A percentile compares a stretch with the other conserved stretches of the same genome.
phyloP scores from a whole-genome alignment of 2,797 vertebrate species.

The Liparis tanakae region DNA sequence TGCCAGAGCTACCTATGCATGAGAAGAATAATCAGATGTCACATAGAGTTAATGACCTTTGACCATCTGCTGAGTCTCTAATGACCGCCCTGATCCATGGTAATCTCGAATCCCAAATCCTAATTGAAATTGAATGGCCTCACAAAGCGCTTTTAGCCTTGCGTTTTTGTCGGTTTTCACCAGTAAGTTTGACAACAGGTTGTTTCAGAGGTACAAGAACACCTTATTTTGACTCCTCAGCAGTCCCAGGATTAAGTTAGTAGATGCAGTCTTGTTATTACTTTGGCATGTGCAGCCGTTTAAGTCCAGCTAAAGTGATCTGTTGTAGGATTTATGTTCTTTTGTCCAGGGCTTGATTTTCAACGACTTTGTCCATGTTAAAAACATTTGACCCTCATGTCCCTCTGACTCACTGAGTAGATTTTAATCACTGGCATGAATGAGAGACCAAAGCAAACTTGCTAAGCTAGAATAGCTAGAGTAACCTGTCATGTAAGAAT shows the following conservation, averaged over 20 bases:
- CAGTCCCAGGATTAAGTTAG: not conserved
- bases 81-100: constrained; percentile 26
- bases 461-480: not conserved
- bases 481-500: not conserved
- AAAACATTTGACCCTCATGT: not conserved
- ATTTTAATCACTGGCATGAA: not conserved
- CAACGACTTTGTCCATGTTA: not conserved
- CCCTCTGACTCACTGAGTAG: not conserved
- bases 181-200: not conserved
- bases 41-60: constrained; percentile 17
- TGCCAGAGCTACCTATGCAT: not conserved
- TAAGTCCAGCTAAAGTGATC: not conserved
- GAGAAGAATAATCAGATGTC: constrained; percentile 22
- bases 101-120: constrained; percentile 56
- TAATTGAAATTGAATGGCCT: constrained; percentile 25
- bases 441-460: constrained; percentile 4
- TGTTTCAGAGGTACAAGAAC: constrained; percentile 6
- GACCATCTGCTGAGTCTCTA: constrained; percentile 43
- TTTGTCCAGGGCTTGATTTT: not conserved
- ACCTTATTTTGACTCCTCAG: not conserved
- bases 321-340: not conserved
- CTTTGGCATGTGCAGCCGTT: not conserved
- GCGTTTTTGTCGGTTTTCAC: constrained; percentile 13
- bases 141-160: not conserved
- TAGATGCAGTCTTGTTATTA: not conserved